Evolutionary conservation across 2,888 invertebrate genomes (phyloP).

Genomic region (Fragum whitleyi): DNA sequence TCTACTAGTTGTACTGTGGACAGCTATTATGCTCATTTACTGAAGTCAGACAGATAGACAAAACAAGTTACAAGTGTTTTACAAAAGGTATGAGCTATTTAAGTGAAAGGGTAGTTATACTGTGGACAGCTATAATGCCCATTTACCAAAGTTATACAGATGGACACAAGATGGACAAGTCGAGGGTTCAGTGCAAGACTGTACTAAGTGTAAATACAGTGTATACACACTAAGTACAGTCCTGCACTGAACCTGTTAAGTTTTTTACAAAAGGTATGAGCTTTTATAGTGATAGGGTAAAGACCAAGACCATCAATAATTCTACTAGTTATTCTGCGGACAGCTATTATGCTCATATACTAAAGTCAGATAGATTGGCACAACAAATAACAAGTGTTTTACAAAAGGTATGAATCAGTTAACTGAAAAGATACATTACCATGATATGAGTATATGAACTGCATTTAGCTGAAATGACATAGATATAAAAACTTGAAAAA

Average conservation of each 20-base stretch:
- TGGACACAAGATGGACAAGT: conserved; percentile 29
- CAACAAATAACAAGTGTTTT: conserved; percentile 10
- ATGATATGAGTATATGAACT: too few relatives aligned
- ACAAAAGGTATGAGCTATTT: conserved; percentile 30
- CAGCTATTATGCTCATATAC: conserved; percentile 6
- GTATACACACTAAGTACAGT: too few relatives aligned
- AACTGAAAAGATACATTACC: too few relatives aligned
- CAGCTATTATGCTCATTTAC: too few relatives aligned
- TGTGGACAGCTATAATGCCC: conserved; percentile 6
- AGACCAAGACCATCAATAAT: conserved; percentile 33
- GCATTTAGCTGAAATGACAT: too few relatives aligned
- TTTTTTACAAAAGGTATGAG: conserved; percentile 32
- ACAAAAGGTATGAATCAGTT: conserved; percentile 28
- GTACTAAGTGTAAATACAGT: too few relatives aligned
- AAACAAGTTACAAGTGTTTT: too few relatives aligned
- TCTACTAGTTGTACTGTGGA: too few relatives aligned
- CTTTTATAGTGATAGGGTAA: conserved; percentile 56
- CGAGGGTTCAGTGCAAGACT: too few relatives aligned
- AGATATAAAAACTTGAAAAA: too few relatives aligned
- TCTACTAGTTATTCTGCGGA: conserved; percentile 15
- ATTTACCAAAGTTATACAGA: conserved; percentile 25
- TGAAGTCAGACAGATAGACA: too few relatives aligned
- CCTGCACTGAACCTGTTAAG: too few relatives aligned
- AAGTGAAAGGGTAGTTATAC: conserved; percentile 46
- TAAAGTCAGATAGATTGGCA: conserved; percentile 39